Conservation (phyloP, 2,797 vertebrate species). For the Euthynnus affinis region DNA sequence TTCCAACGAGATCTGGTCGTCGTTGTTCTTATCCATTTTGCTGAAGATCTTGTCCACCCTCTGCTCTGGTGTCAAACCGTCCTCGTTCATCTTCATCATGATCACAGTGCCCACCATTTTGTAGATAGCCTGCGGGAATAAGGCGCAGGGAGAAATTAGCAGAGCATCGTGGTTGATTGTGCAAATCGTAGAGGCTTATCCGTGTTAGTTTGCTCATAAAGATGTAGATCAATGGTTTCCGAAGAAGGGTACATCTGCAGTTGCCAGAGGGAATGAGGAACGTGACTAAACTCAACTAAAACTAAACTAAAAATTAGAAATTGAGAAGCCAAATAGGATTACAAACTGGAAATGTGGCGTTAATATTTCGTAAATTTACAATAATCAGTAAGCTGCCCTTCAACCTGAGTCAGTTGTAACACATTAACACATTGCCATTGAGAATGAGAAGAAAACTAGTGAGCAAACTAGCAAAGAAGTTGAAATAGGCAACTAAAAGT, state of each 20-base stretch:
- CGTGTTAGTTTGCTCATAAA: conserved; percentile 21
- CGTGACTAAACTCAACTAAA: background rate
- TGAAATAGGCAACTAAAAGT: too few relatives aligned
- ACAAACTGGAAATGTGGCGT: background rate
- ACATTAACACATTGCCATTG: background rate
- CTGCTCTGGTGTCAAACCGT: conserved; percentile 95
- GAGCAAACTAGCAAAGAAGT: too few relatives aligned
- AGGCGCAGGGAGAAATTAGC: conserved; percentile 57
- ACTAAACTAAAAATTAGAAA: background rate
- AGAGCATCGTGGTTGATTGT: conserved; percentile 27
- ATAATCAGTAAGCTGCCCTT: background rate
- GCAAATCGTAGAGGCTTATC: conserved; percentile 33
- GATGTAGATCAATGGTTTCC: conserved; percentile 8
- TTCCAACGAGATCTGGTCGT: conserved; percentile 96
- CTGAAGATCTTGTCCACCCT: conserved; percentile 98
- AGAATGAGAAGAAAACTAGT: background rate
- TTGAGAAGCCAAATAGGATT: background rate
- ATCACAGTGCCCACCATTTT: conserved; percentile 99
- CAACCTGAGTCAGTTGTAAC: background rate
- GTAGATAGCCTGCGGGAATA: conserved; percentile 91
- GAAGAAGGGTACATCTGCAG: background rate
- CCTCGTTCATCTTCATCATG: conserved; percentile 99
- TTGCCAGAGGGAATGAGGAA: background rate
- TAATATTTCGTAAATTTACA: background rate
- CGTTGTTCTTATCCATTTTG: conserved; percentile 99